These are phyloP conservation scores for Phylloscopus whistleri DNA, from an alignment of 2,113 vertebrate species.

Conservation along the genomic window DNA sequence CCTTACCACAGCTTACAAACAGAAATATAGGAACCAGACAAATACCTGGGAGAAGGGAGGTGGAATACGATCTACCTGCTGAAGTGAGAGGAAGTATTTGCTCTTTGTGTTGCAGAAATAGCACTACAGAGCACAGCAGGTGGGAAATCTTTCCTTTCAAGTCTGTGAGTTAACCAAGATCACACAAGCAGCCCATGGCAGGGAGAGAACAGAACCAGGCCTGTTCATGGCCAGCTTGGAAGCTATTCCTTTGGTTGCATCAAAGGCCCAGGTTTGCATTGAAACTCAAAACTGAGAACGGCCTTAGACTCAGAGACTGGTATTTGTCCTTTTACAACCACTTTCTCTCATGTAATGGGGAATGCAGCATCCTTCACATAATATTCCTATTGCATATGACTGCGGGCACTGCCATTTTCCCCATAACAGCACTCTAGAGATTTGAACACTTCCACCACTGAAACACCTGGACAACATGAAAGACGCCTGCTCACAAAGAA, in stretches of 20 bases:
- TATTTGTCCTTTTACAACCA: background rate
- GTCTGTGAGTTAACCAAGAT: slow-evolving; percentile 5
- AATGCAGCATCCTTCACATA: background rate
- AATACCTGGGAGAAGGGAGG: background rate
- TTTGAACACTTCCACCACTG: background rate
- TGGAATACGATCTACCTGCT: background rate
- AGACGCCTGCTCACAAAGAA: background rate
- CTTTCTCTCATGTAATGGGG: background rate
- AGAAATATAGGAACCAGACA: background rate
- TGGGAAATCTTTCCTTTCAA: slow-evolving; percentile 33
- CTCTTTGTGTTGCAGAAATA: slow-evolving; percentile 4
- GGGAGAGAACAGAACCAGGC: background rate
- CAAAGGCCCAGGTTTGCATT: background rate
- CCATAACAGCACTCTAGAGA: background rate
- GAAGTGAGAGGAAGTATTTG: background rate
- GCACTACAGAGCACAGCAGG: background rate
- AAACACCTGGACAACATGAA: background rate
- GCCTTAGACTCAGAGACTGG: background rate
- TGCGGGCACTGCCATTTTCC: background rate
- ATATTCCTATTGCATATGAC: background rate
- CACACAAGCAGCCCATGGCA: background rate
- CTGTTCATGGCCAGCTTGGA: background rate
- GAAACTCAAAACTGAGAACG: background rate
- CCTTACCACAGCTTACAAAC: background rate
- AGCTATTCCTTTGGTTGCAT: background rate